Base-by-base conservation (phyloP, 2,113 vertebrate genomes). In the Dendrocopos noguchii region DNA sequence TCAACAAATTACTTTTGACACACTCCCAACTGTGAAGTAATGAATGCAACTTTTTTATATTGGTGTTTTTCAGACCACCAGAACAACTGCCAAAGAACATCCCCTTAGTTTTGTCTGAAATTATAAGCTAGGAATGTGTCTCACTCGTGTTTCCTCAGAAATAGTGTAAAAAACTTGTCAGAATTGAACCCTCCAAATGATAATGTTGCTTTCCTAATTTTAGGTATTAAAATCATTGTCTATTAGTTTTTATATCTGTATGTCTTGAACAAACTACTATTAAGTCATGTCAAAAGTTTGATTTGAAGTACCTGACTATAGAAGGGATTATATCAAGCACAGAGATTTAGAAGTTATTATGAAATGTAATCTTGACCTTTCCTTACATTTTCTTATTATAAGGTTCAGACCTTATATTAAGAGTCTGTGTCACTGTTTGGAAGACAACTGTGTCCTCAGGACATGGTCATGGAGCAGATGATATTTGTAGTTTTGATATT, bases 351-450 rank as follows among this genome's bases (percentile, higher is more conserved):
- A 93, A 92, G 57, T 63, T 97, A 97, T 96, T 96, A 82, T 80
- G 95, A 86, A 97, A 96, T 94, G 88, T 88, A 87, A 80, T 81
- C 87, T 61, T 96, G 96, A 97, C 94, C 95, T 98, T 97, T 96
- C 67, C 21, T 85, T 95, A 61, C 77, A 88, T 94, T 88, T 88
- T 90, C 94, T 90, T 94, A 95, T 80, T 33, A 33, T 34, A 68
- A 65, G 67, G 60, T 87, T 70, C 17, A 52, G 50, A 12, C 22
- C 22, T 7, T 52, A 13, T 52, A 52, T 52, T 52, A 52, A 50
- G 25, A 75, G 46, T 42, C 80, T 80, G 36, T 91, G 78, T 94
- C 59, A 31, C 80, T 72, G 72, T 94, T 94, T 90, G 77, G 79
- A 86, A 70, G 65, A 70, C 31, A 78, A 25, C 71, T 75, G 56